These are phyloP conservation scores for Drosophila busckii DNA, from an alignment of 1,140 invertebrate species.

Conservation along the genomic window DNA sequence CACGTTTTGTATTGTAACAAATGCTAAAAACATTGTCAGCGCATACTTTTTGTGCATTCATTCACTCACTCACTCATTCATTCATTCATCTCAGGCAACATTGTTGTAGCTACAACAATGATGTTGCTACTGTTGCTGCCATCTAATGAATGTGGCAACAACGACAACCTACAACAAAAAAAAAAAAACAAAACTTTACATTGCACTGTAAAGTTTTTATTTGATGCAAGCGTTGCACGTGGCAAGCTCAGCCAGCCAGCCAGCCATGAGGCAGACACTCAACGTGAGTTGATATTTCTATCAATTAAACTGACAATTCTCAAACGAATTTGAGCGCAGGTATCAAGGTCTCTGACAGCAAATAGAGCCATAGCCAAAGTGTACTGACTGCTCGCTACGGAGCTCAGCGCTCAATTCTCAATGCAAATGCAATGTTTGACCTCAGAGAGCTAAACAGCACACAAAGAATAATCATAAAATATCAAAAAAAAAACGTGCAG, in stretches of 20 bases:
- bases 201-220: slow-evolving; percentile 28
- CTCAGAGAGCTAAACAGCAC: slow-evolving; percentile 50
- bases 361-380: slow-evolving; percentile 4
- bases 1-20: slow-evolving; percentile 26
- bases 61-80: slow-evolving; percentile 37
- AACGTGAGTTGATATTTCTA: slow-evolving; percentile 37
- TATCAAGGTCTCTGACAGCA: too few species aligned
- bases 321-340: slow-evolving; percentile 53
- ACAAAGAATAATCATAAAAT: slow-evolving; percentile 15
- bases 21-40: slow-evolving; percentile 32
- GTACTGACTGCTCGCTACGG: too few species aligned
- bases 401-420: slow-evolving; percentile 22
- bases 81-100: slow-evolving; percentile 66
- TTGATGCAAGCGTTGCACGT: slow-evolving; percentile 4
- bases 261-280: background rate
- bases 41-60: slow-evolving; percentile 30
- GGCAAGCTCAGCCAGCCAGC: slow-evolving; percentile 13
- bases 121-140: slow-evolving; percentile 24
- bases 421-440: slow-evolving; percentile 57
- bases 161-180: slow-evolving; percentile 37
- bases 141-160: slow-evolving; percentile 67
- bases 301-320: slow-evolving; percentile 66
- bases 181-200: slow-evolving; percentile 43
- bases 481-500: slow-evolving; percentile 3
- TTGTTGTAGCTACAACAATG: slow-evolving; percentile 53